Base-by-base conservation (phyloP, 2,888 invertebrate genomes). In the Conistra vaccinii region DNA sequence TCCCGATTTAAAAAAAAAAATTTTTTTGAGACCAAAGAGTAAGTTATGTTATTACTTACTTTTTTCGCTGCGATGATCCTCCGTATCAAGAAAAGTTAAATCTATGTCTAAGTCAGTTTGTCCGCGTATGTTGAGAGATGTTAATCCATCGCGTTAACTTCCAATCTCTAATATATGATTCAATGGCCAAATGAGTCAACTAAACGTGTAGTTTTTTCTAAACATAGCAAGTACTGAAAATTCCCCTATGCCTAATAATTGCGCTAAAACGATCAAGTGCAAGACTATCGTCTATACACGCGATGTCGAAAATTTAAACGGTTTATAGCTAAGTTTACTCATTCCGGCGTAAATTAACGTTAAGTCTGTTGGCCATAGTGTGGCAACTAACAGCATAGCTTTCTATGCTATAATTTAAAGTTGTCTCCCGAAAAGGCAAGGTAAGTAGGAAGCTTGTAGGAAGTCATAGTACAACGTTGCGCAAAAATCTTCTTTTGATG, bases 261-360 rank as follows among this genome's bases (percentile, higher is more conserved):
- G 60, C 69, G 32, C 53, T 70, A 75, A 73, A 80, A 76, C 71
- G 62, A 74, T 81, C 58, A 53, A 83, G 78, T 86, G 42, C 69
- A 35, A n/a, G 71, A 66, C 70, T 73, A 75, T 73, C 51, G 71
- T 58, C 35, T 65, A 73, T 72, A 81, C 86, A 83, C 81, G 84
- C 84, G 77, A 85, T 84, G 77, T 73, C 51, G 76, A 81, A 83
- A 76, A 75, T 78, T 75, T 83, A 65, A 87, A 83, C 67, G 67
- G 57, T 80, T 77, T 71, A 39, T 69, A 35, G 60, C 57, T 39
- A 12, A 68, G 61, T 76, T 78, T 32, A 48, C 51, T 78, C 58
- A 65, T 80, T 75, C 53, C 73, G 29, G 77, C 35, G 73, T 76
- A 63, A 81, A 86, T 86, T 35, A 53, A 73, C 32, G 12, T 85